Evolutionary conservation across 2,888 invertebrate species (phyloP).

Genomic region (Deroplatys truncata): DNA sequence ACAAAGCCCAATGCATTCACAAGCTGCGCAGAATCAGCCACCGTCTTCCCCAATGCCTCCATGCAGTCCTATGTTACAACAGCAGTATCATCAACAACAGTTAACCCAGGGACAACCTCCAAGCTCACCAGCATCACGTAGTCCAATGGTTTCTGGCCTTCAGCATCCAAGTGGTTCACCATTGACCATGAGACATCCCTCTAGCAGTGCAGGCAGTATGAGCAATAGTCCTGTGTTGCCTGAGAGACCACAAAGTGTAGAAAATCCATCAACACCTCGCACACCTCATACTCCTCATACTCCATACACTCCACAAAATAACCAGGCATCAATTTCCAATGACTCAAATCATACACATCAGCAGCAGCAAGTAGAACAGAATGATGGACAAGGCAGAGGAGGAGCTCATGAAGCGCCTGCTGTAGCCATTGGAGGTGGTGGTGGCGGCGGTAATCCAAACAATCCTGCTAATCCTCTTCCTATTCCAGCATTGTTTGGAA

Average conservation of each 20-base stretch:
- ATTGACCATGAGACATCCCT: constrained; percentile 45
- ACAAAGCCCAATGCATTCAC: constrained; percentile 36
- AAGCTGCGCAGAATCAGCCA: constrained; percentile 35
- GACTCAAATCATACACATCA: constrained; percentile 18
- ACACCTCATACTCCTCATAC: constrained; percentile 44
- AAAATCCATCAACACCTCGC: constrained; percentile 54
- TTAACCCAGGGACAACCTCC: constrained; percentile 46
- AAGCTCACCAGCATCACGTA: constrained; percentile 43
- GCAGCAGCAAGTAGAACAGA: constrained; percentile 21
- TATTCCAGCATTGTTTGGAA: constrained; percentile 52
- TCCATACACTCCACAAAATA: constrained; percentile 33
- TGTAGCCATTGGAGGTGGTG: constrained; percentile 33
- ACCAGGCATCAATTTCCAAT: neutral
- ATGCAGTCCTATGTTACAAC: constrained; percentile 43
- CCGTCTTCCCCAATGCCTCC: constrained; percentile 48
- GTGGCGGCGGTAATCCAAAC: constrained; percentile 49
- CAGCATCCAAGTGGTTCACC: constrained; percentile 40
- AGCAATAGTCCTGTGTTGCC: constrained; percentile 52
- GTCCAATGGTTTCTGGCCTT: constrained; percentile 39
- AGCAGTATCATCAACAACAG: constrained; percentile 37
- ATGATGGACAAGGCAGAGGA: constrained; percentile 26
- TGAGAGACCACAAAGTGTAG: constrained; percentile 56
- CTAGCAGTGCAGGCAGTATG: constrained; percentile 26
- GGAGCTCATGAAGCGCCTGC: constrained; percentile 41
- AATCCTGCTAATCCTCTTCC: constrained; percentile 57